phyloP scores from a whole-genome alignment of 2,797 vertebrate genomes.

The Chlorospingus semifuscus region DNA sequence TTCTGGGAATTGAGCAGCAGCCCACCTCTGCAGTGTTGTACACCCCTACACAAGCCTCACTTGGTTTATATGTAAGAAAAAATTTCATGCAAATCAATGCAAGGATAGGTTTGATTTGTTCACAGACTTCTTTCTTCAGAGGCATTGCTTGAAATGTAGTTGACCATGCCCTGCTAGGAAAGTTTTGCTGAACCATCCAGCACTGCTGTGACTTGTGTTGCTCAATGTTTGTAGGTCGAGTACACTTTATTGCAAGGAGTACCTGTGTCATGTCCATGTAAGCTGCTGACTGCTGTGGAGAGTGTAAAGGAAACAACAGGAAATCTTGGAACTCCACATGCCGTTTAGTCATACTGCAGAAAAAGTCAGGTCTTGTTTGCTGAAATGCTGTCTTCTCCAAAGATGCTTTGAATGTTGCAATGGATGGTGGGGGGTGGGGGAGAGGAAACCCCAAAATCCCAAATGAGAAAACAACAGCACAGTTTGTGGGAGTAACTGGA shows the following conservation, averaged over 20 bases:
- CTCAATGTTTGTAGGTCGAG: background rate
- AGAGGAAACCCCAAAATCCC: accelerated
- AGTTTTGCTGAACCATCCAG: background rate
- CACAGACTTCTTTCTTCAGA: background rate
- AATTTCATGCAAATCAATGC: accelerated
- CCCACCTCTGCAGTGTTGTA: accelerated
- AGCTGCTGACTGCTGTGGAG: background rate
- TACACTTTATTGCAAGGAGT: background rate
- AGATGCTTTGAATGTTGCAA: background rate
- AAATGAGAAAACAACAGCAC: background rate
- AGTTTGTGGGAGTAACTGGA: background rate
- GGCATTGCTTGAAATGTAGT: background rate
- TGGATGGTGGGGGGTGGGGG: accelerated
- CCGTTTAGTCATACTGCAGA: background rate
- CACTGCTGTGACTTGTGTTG: background rate
- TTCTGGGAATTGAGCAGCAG: background rate
- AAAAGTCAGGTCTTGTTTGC: background rate
- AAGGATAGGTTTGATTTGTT: background rate
- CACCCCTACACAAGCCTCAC: background rate
- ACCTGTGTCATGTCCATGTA: accelerated
- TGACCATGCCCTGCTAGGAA: accelerated
- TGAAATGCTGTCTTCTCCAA: background rate
- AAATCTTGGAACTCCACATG: background rate
- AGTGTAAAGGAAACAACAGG: background rate
- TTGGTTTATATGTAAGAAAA: background rate